These are phyloP conservation scores for Ovibos moschatus DNA, from an alignment of 2,113 vertebrate species.

Conservation along the genomic window DNA sequence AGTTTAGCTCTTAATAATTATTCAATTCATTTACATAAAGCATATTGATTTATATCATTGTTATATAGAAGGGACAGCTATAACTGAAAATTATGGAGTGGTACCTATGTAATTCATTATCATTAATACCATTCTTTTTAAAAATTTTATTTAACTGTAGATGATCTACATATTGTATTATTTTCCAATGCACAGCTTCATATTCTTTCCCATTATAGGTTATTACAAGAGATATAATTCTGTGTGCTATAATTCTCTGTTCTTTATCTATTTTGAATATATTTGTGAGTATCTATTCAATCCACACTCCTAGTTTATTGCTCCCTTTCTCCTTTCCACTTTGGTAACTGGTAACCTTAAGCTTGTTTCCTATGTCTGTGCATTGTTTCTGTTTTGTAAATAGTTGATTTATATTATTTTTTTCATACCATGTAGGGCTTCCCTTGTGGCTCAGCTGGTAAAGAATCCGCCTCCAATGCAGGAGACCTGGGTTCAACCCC, in stretches of 20 bases:
- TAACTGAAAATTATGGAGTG: neutral
- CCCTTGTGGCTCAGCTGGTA: neutral
- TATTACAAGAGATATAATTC: neutral
- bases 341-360: neutral
- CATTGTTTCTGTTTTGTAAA: neutral
- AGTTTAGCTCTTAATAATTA: neutral
- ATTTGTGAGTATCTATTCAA: neutral
- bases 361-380: neutral
- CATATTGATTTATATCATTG: neutral
- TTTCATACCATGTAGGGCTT: neutral
- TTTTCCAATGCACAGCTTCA: neutral
- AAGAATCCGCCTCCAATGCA: accelerated
- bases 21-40: neutral
- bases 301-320: neutral
- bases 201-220: neutral
- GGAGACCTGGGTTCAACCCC: neutral
- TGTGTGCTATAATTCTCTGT: neutral
- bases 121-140: neutral
- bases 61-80: accelerated
- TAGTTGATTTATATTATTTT: neutral
- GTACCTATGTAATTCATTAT: neutral
- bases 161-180: neutral
- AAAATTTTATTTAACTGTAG: neutral
- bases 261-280: neutral
- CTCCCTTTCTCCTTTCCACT: neutral